These are phyloP conservation scores for Epizoanthus fatuus DNA, from an alignment of 92 coral and sea anemone species.

Conservation along the genomic window DNA sequence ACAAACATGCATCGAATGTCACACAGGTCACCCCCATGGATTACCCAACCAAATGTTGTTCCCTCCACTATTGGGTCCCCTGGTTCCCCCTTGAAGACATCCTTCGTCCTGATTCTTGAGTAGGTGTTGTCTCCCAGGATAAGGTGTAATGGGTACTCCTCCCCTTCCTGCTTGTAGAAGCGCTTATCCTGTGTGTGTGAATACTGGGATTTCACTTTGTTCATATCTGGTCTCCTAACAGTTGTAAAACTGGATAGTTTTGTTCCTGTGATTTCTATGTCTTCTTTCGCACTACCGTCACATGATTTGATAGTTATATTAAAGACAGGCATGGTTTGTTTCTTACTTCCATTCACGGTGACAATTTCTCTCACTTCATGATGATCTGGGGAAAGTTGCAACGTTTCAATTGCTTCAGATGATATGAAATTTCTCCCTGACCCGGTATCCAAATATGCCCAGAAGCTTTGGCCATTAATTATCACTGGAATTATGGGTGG, in stretches of 20 bases:
- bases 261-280: slow-evolving; percentile 42
- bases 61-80: slow-evolving; percentile 65
- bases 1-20: not conserved
- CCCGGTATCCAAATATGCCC: slow-evolving; percentile 77
- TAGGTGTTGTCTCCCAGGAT: slow-evolving; percentile 40
- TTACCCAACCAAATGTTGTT: slow-evolving; percentile 64
- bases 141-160: slow-evolving; percentile 29
- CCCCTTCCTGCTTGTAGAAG: slow-evolving; percentile 36
- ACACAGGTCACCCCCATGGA: slow-evolving; percentile 53
- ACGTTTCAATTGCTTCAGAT: slow-evolving; percentile 45
- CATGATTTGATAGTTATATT: slow-evolving; percentile 52
- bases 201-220: slow-evolving; percentile 44
- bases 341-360: slow-evolving; percentile 68
- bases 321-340: slow-evolving; percentile 66
- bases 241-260: slow-evolving; percentile 42
- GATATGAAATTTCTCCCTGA: slow-evolving; percentile 76
- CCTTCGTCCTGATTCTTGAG: slow-evolving; percentile 56
- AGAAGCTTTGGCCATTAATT: slow-evolving; percentile 45
- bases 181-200: slow-evolving; percentile 42
- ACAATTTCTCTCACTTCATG: slow-evolving; percentile 65
- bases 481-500: slow-evolving; percentile 75
- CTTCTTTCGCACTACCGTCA: slow-evolving; percentile 36
- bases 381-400: slow-evolving; percentile 49
- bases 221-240: slow-evolving; percentile 58
- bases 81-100: slow-evolving; percentile 45